Percentiles rank a stretch among this genome's conserved stretches.
These are phyloP conservation scores for Eurypyga helias DNA, from an alignment of 2,113 vertebrate genomes.

Conservation along the genomic window DNA sequence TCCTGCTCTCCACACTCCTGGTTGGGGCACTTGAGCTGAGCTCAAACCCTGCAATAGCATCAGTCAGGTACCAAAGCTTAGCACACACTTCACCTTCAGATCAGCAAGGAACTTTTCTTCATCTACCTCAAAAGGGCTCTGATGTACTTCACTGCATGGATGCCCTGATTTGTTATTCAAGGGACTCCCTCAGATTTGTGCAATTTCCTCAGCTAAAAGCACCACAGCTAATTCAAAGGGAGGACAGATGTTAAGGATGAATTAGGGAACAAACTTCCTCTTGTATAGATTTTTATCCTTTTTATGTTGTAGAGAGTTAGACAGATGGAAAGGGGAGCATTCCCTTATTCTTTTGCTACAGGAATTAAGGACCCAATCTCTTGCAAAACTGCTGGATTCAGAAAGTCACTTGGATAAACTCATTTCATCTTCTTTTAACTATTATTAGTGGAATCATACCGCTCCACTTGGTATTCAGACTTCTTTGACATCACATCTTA, in stretches of 20 bases:
- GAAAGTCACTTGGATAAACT: not conserved
- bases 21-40: not conserved
- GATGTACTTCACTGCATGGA: not conserved
- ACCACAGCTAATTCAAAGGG: constrained; percentile 6
- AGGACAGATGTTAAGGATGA: not conserved
- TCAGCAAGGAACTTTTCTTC: not conserved
- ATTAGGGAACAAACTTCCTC: not conserved
- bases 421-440: not conserved
- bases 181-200: not conserved
- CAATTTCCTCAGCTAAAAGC: constrained; percentile 41
- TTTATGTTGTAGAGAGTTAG: not conserved
- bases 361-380: not conserved
- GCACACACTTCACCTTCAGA: not conserved
- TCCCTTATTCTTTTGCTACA: not conserved
- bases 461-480: not conserved
- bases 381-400: not conserved
- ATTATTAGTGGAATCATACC: not conserved
- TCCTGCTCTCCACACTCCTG: not conserved
- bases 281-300: not conserved
- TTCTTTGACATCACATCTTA: not conserved
- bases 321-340: not conserved
- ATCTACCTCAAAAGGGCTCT: not conserved
- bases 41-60: not conserved
- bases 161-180: constrained; percentile 40
- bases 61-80: not conserved